These are phyloP conservation scores for Drosophila serrata DNA, from an alignment of 1,140 invertebrate genomes.

Conservation along the genomic window DNA sequence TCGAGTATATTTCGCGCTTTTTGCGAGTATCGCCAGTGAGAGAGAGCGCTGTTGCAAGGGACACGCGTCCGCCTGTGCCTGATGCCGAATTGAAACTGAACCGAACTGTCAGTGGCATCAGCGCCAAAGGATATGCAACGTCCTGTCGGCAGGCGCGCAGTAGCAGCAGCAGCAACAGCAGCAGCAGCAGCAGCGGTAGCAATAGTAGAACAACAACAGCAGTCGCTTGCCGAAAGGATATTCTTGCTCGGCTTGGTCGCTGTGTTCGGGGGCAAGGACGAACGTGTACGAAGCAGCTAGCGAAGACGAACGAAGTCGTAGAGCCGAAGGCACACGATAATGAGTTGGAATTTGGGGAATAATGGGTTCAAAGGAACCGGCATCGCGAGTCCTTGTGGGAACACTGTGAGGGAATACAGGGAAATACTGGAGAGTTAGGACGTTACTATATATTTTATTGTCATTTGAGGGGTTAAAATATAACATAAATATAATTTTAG, in stretches of 20 bases:
- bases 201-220: constrained; percentile 15
- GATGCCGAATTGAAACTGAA: constrained; percentile 76
- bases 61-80: constrained; percentile 71
- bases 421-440: not conserved
- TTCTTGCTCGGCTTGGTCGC: constrained; percentile 11
- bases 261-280: constrained; percentile 11
- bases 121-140: constrained; percentile 76
- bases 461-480: not conserved
- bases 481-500: not conserved
- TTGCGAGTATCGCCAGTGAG: constrained; percentile 21
- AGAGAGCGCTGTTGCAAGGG: constrained; percentile 5
- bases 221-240: constrained; percentile 16
- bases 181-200: constrained; percentile 12
- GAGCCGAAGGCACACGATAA: not conserved
- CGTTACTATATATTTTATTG: not conserved
- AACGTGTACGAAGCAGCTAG: not conserved
- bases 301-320: constrained; percentile 2
- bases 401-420: not conserved
- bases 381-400: not conserved
- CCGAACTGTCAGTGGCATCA: constrained; percentile 72
- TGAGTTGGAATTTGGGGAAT: not conserved
- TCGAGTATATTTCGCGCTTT: constrained; percentile 24
- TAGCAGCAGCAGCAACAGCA: constrained; percentile 55
- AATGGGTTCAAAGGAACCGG: not conserved
- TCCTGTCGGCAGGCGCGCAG: constrained; percentile 64